phyloP scores from a whole-genome alignment of 2,888 invertebrate species.

The Pseudococcus longispinus region DNA sequence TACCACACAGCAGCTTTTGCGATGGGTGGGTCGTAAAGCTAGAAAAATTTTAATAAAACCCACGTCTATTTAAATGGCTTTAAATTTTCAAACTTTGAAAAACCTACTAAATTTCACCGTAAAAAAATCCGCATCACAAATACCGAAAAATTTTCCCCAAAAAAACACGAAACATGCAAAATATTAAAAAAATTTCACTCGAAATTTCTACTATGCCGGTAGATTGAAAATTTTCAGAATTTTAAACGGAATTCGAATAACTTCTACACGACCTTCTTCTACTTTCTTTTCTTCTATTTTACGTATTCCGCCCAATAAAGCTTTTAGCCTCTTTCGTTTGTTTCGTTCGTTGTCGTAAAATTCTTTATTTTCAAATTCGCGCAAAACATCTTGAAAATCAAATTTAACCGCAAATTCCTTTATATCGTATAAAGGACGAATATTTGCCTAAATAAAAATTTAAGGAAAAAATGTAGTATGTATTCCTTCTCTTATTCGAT shows the following conservation, averaged over 20 bases:
- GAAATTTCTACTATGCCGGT: not conserved
- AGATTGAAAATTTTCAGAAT: not conserved
- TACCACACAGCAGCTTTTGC: not conserved
- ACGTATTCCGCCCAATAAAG: not conserved
- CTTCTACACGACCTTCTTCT: not conserved
- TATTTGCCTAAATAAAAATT: not conserved
- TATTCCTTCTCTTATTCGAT: not conserved
- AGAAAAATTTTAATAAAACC: not conserved
- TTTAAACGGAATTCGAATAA: not conserved
- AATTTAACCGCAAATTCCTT: not conserved
- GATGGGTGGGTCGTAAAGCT: not conserved
- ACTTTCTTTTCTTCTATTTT: not conserved
- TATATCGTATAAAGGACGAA: not conserved
- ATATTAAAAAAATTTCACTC: not conserved
- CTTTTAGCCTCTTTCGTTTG: not conserved
- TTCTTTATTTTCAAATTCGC: not conserved
- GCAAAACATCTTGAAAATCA: not conserved
- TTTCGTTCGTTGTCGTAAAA: not conserved
- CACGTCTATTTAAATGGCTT: not conserved
- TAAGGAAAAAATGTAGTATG: not conserved
- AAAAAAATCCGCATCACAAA: not conserved
- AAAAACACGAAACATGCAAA: not conserved
- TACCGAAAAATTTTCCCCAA: not conserved
- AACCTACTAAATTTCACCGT: not conserved
- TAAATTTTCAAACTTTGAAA: not conserved